phyloP scores from a whole-genome alignment of 1,140 invertebrate genomes.

The Pseudomyrmex cubaensis region DNA sequence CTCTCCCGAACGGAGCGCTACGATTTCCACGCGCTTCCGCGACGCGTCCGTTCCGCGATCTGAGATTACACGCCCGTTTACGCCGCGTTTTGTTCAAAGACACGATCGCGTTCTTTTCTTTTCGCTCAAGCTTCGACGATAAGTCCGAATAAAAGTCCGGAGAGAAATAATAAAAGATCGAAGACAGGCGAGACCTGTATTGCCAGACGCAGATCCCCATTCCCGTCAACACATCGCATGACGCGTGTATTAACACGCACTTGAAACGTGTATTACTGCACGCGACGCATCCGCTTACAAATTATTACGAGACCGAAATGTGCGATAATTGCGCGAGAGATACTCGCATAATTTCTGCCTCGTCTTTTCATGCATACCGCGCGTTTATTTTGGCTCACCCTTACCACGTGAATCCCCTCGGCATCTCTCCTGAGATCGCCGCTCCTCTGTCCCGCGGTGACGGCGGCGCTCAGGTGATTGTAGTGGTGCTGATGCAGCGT shows the following conservation, averaged over 20 bases:
- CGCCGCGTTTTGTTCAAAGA: constrained; percentile 22
- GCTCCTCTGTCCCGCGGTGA: constrained; percentile 85
- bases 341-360: neutral
- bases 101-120: neutral
- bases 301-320: no score
- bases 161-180: no score
- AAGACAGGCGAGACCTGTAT: no score
- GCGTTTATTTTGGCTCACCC: constrained; percentile 49
- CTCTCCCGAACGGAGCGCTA: neutral
- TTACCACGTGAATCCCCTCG: constrained; percentile 86
- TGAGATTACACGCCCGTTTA: constrained; percentile 6
- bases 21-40: constrained; percentile 42
- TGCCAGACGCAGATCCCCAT: no score
- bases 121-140: constrained; percentile 3
- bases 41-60: neutral
- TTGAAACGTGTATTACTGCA: no score
- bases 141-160: neutral
- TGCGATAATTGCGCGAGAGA: no score
- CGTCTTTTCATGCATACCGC: neutral
- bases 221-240: no score
- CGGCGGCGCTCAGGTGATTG: constrained; percentile 86
- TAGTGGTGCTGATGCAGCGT: constrained; percentile 88
- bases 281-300: no score
- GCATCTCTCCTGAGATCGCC: constrained; percentile 86
- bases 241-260: no score